Percentiles rank a stretch among this genome's conserved stretches.
Evolutionary conservation across 2,888 invertebrate genomes (phyloP).

Genomic region (Drosophila vallismaia): DNA sequence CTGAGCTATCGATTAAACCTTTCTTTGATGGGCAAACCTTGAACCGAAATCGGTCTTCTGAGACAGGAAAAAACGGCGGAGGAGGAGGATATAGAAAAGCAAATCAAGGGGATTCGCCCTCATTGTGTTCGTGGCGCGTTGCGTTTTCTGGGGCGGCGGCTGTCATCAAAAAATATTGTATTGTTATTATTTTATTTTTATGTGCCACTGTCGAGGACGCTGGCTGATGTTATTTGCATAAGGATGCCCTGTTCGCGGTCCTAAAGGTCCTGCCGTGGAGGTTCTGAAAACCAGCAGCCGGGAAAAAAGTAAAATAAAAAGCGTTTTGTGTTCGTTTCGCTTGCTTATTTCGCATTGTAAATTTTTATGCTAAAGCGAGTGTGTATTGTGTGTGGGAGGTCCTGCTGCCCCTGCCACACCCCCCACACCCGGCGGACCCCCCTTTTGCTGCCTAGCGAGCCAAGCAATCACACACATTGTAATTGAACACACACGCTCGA

Average conservation of each 20-base stretch:
- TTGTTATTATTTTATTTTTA: conserved; percentile 79
- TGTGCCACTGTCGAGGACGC: conserved; percentile 55
- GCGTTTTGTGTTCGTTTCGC: conserved; percentile 70
- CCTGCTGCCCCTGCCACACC: conserved; percentile 28
- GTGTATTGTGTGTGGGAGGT: conserved; percentile 43
- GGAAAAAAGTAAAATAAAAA: conserved; percentile 55
- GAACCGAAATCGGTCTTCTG: conserved; percentile 33
- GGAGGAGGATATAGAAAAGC: conserved; percentile 13
- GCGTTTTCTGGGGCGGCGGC: conserved; percentile 44
- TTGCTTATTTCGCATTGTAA: conserved; percentile 80
- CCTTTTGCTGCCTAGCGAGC: conserved; percentile 29
- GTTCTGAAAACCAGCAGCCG: conserved; percentile 51
- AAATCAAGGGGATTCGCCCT: conserved; percentile 4
- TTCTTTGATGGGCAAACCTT: conserved; percentile 68
- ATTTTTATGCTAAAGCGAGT: conserved; percentile 66
- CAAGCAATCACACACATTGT: conserved; percentile 80
- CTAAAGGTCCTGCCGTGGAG: conserved; percentile 36
- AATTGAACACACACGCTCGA: conserved; percentile 80
- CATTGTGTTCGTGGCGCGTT: conserved; percentile 27
- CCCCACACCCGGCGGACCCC: conserved; percentile 11
- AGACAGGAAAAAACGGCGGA: conserved; percentile 1
- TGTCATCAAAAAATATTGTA: conserved; percentile 79
- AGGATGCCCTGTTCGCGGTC: conserved; percentile 61
- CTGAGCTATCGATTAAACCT: conserved; percentile 71
- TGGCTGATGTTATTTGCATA: conserved; percentile 72